phyloP scores from a whole-genome alignment of 2,888 invertebrate species.

The Rotaria socialis region DNA sequence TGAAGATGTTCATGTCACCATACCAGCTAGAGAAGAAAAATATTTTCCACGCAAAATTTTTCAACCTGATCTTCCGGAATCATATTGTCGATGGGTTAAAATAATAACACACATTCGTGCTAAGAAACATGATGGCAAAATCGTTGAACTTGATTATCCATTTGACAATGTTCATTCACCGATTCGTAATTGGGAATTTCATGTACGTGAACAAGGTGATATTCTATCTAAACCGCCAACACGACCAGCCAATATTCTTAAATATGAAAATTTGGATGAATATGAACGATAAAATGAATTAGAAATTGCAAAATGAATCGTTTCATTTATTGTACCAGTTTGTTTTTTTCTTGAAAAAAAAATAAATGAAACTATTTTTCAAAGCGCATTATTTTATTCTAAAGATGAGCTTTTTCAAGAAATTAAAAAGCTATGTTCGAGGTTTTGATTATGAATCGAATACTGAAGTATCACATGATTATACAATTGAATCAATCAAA shows the following conservation, averaged over 20 bases:
- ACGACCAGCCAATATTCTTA: not conserved
- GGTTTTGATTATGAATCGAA: not conserved
- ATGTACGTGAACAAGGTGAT: not conserved
- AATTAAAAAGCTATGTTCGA: not conserved
- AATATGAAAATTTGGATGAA: conserved; percentile 8
- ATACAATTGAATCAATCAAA: not conserved
- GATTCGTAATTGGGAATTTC: conserved; percentile 36
- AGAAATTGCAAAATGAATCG: too few species aligned
- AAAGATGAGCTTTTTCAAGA: not conserved
- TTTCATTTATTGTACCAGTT: too few species aligned
- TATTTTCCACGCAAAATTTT: not conserved
- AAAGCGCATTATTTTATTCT: not conserved
- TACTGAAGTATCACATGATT: not conserved
- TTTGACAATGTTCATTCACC: not conserved
- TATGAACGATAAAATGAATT: not conserved
- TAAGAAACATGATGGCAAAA: not conserved
- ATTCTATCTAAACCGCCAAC: not conserved
- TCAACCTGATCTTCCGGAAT: conserved; percentile 32
- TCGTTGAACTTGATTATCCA: not conserved
- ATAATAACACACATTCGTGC: not conserved
- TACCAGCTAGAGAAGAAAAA: not conserved
- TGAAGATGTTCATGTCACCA: not conserved
- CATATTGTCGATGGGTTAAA: conserved; percentile 21
- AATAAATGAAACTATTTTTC: not conserved
- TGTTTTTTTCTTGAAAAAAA: not conserved